These are phyloP conservation scores for Parambassis ranga DNA, from an alignment of 2,797 vertebrate genomes.

Conservation along the genomic window DNA sequence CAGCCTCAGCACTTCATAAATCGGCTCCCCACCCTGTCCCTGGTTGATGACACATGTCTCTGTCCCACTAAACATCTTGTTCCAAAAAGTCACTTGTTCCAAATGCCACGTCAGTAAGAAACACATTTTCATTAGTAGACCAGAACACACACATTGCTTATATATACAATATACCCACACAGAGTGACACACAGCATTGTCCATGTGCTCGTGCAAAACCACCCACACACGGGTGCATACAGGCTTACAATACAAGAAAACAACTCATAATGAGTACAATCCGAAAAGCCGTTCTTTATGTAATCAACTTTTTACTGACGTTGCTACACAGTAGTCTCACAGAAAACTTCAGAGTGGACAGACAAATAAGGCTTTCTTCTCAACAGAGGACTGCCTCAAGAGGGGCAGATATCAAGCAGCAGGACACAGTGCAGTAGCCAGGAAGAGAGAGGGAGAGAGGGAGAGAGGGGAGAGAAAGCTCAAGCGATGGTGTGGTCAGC, in stretches of 20 bases:
- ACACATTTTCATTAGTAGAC: conserved; percentile 32
- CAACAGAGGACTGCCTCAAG: not conserved
- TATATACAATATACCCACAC: conserved; percentile 4
- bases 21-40: conserved; percentile 48
- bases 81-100: conserved; percentile 37
- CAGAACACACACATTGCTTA: conserved; percentile 31
- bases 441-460: conserved; percentile 9
- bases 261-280: conserved; percentile 23
- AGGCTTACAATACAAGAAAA: not conserved
- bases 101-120: conserved; percentile 39
- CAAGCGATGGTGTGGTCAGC: conserved; percentile 19
- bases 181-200: not conserved
- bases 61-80: conserved; percentile 34
- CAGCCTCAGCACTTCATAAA: conserved; percentile 48
- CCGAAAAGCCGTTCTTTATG: conserved; percentile 20
- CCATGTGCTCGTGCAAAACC: not conserved
- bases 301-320: conserved; percentile 14
- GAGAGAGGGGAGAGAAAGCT: not conserved
- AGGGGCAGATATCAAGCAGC: conserved; percentile 22
- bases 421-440: conserved; percentile 2
- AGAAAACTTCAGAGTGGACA: conserved; percentile 1
- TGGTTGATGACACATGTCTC: conserved; percentile 48
- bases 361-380: conserved; percentile 19
- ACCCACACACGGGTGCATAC: not conserved
- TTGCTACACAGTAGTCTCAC: conserved; percentile 11